A percentile compares a stretch with the other conserved stretches of the same genome.
phyloP scores from a whole-genome alignment of 2,797 vertebrate species.

The Meda fulgida region DNA sequence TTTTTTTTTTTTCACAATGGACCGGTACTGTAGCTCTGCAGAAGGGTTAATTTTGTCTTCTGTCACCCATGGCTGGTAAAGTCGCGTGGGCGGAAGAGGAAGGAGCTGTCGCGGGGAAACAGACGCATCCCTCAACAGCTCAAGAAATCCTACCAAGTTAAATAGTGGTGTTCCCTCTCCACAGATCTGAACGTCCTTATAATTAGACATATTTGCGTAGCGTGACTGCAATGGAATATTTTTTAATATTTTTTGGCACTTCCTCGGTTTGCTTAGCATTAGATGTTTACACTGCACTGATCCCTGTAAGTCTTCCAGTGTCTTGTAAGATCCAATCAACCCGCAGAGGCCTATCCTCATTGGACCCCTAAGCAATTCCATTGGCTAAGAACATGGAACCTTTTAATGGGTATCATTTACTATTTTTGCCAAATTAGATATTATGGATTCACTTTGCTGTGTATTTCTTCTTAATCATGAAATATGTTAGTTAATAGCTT shows the following conservation, averaged over 20 bases:
- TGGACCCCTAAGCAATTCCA: not conserved
- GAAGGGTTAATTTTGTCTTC: constrained; percentile 52
- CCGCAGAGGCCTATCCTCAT: not conserved
- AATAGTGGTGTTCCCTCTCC: constrained; percentile 10
- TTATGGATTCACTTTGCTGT: not conserved
- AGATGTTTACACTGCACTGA: not conserved
- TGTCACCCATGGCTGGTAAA: constrained; percentile 44
- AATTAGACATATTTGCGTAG: constrained; percentile 22
- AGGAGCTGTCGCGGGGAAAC: constrained; percentile 37
- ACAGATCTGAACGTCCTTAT: constrained; percentile 20
- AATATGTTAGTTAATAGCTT: not conserved
- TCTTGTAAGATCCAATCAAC: not conserved
- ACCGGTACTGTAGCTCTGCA: constrained; percentile 40
- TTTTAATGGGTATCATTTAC: not conserved
- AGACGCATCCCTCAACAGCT: constrained; percentile 39
- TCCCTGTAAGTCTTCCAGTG: not conserved
- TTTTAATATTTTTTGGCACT: not conserved
- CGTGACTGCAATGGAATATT: not conserved
- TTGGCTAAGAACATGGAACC: not conserved
- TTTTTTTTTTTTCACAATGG: constrained; percentile 48
- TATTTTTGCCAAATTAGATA: not conserved
- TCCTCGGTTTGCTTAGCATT: not conserved
- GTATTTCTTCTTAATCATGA: not conserved
- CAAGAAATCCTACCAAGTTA: constrained; percentile 32
- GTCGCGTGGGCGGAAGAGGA: constrained; percentile 44